A percentile compares a stretch with the other conserved stretches of the same genome.
These are phyloP conservation scores for Pomacea maculata DNA, from an alignment of 1,140 invertebrate genomes.

Conservation along the genomic window DNA sequence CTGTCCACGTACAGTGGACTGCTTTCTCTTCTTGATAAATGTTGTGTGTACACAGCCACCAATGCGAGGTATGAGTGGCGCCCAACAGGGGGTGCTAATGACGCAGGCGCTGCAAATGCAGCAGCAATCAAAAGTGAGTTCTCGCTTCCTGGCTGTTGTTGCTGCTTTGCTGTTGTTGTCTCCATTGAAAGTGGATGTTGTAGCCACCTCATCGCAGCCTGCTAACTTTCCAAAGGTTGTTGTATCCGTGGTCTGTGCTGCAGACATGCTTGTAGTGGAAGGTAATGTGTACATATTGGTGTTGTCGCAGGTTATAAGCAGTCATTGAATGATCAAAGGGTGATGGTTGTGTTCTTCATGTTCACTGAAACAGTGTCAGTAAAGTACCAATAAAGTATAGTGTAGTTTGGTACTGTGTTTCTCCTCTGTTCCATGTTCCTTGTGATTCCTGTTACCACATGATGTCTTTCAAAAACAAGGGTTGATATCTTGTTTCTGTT, in stretches of 20 bases:
- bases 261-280: background rate
- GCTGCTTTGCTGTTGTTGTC: background rate
- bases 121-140: constrained; percentile 37
- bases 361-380: no score
- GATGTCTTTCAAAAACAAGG: no score
- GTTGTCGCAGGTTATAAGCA: background rate
- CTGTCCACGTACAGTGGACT: background rate
- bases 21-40: background rate
- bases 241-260: background rate
- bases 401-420: no score
- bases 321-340: background rate
- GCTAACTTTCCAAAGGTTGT: background rate
- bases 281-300: background rate
- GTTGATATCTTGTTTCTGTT: no score
- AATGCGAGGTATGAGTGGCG: constrained; percentile 10
- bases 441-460: no score
- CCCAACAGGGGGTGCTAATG: constrained; percentile 27
- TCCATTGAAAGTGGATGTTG: background rate
- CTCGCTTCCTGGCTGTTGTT: background rate
- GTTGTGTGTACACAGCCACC: constrained; percentile 10
- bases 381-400: no score
- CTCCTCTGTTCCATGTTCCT: no score
- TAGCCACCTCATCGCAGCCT: background rate
- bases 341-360: no score
- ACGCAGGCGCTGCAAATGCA: constrained; percentile 43